Evolutionary conservation across 1,140 invertebrate species (phyloP).

Genomic region (Drosophila takahashii): DNA sequence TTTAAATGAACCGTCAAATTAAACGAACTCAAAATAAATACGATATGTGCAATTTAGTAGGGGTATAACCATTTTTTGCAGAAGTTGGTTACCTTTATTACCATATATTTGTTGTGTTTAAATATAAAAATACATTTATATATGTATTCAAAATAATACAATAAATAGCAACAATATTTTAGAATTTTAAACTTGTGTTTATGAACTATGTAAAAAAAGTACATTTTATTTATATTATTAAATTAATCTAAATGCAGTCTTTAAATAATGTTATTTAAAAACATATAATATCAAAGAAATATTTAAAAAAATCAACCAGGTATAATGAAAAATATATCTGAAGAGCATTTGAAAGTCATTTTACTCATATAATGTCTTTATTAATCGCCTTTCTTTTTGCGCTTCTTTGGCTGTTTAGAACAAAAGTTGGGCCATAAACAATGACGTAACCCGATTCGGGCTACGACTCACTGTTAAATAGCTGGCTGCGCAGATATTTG

Average conservation of each 20-base stretch:
- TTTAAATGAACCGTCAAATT: conserved; percentile 2
- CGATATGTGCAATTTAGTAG: not conserved
- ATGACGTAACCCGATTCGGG: conserved; percentile 65
- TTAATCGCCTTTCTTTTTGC: conserved; percentile 19
- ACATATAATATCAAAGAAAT: not conserved
- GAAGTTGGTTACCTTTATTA: too few species aligned
- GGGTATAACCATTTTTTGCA: too few species aligned
- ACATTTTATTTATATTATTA: too few species aligned
- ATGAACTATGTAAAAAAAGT: too few species aligned
- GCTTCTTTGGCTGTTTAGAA: conserved; percentile 41
- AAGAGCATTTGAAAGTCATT: conserved; percentile 2
- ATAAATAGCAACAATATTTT: too few species aligned
- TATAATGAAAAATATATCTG: not conserved
- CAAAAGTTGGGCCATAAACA: conserved; percentile 65
- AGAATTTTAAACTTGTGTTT: too few species aligned
- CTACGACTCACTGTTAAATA: conserved; percentile 37
- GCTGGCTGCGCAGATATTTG: conserved; percentile 57
- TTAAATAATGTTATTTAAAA: not conserved
- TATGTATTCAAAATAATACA: too few species aligned
- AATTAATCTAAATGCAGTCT: too few species aligned
- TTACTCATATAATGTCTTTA: not conserved
- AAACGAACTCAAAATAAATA: not conserved
- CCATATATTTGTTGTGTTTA: too few species aligned
- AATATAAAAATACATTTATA: too few species aligned
- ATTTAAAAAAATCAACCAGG: not conserved